Evolutionary conservation across 2,888 invertebrate genomes (phyloP), one percentile per base, ranked within the genome.

Genomic region (Linnaemya vulpina): DNA sequence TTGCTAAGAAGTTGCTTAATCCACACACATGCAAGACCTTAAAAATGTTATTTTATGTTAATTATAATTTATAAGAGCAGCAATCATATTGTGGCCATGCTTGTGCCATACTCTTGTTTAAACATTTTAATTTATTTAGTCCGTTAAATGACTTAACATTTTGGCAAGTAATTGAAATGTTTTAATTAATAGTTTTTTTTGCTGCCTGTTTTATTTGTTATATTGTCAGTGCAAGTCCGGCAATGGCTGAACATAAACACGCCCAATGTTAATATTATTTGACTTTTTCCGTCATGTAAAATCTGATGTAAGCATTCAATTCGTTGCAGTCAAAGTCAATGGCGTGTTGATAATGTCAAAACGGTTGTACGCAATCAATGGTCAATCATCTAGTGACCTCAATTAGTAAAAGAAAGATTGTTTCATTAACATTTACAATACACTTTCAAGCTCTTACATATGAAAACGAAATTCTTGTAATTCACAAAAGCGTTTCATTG

Each of bases 131-230:
- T 43, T 63, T 63, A 60, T 74, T 22, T 68, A 10, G 51, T 51
- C 40, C 53, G 30, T 8, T 75, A 17, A 75, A 62, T 68, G 75
- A 68, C 81, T 55, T 74, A 77, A 53, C 71, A 77, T 74, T 68
- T 81, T 81, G 84, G 77, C 77, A 74, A 81, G 55, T 77, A 68
- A 68, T 62, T 77, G 73, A 81, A 81, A 81, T 81, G 67, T 77
- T 81, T 81, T 84, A 80, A 76, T 80, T 84, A 73, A 78, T 17
- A 60, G 40, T 30, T 53, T 60, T 74, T 35, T 9, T 65, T 20
- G 30, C 30, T 17, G n/a, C 35, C 9, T 68, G 43, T 20, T 71
- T 55, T 25, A 13, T 46, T 71, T 22, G 67, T 55, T 46, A 76
- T 46, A n/a, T 67, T 15, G 38, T 38, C n/a, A 49, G 38, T 38